phyloP scores from a whole-genome alignment of 1,140 invertebrate species.

The Bombyx mori region ASM3026992v2 NC_085131.1:6203501-6204000 shows the following conservation, averaged over 20 bases:
- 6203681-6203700: neutral
- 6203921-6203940: too few species aligned
- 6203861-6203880: too few species aligned
- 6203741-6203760: slow-evolving; percentile 8
- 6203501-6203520: slow-evolving; percentile 9
- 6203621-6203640: slow-evolving; percentile 52
- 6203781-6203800: too few species aligned
- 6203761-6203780: too few species aligned
- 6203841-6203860: too few species aligned
- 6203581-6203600: slow-evolving; percentile 15
- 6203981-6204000: too few species aligned
- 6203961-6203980: too few species aligned
- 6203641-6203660: slow-evolving; percentile 27
- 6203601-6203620: slow-evolving; percentile 42
- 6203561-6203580: slow-evolving; percentile 20
- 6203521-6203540: slow-evolving; percentile 9
- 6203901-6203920: too few species aligned
- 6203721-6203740: slow-evolving; percentile 34
- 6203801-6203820: neutral
- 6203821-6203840: too few species aligned
- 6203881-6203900: too few species aligned
- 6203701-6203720: slow-evolving; percentile 7
- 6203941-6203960: too few species aligned
- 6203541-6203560: slow-evolving; percentile 18
- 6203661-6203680: slow-evolving; percentile 3